Evolutionary conservation across 2,888 invertebrate genomes (phyloP).

Genomic region (Melanostoma scalare): DNA sequence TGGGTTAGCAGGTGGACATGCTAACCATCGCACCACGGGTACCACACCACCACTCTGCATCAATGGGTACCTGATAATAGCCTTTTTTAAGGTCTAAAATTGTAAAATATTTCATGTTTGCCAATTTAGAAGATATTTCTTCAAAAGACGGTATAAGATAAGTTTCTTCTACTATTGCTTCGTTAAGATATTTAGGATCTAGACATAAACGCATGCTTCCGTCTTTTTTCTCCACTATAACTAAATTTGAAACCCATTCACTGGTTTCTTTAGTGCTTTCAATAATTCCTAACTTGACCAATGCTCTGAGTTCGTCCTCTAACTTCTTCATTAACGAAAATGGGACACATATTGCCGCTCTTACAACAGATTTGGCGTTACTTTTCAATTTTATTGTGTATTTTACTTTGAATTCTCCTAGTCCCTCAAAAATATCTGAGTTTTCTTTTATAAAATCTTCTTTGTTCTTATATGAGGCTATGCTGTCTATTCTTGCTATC

Average conservation of each 20-base stretch:
- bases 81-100: slow-evolving; percentile 46
- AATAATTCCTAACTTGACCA: slow-evolving; percentile 18
- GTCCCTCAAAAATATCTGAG: slow-evolving; percentile 13
- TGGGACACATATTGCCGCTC: slow-evolving; percentile 11
- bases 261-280: slow-evolving; percentile 19
- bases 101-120: slow-evolving; percentile 55
- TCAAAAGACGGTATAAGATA: slow-evolving; percentile 72
- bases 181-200: slow-evolving; percentile 59
- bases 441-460: background rate
- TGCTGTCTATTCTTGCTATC: slow-evolving; percentile 23
- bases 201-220: slow-evolving; percentile 61
- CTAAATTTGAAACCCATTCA: slow-evolving; percentile 28
- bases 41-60: no score
- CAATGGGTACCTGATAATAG: slow-evolving; percentile 70
- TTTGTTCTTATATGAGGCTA: background rate
- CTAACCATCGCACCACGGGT: no score
- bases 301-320: slow-evolving; percentile 8
- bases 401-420: slow-evolving; percentile 6
- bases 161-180: slow-evolving; percentile 43
- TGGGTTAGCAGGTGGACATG: no score
- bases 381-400: slow-evolving; percentile 28
- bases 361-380: slow-evolving; percentile 8
- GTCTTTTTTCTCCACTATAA: slow-evolving; percentile 52
- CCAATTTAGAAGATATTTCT: slow-evolving; percentile 62
- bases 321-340: slow-evolving; percentile 19